Evolutionary conservation across 2,888 invertebrate genomes (phyloP), one percentile per base, ranked within the genome.

Genomic region (Leucophenga maculata): DNA sequence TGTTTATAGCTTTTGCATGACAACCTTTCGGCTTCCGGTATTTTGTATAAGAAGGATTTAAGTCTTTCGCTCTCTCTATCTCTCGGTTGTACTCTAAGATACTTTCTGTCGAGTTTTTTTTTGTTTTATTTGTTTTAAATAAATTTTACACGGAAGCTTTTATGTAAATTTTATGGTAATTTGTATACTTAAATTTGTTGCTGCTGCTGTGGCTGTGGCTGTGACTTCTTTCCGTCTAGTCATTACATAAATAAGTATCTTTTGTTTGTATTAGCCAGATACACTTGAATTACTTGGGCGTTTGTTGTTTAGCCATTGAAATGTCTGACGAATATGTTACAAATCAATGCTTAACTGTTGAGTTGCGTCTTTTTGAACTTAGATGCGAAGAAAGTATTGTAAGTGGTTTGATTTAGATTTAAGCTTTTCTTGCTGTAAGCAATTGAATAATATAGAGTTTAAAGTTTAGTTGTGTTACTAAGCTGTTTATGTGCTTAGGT

Each of bases 81-180:
- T 39, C 44, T 31, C 31, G 22, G 11, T 26, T 22, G 16, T 59
- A 8, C 18, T 50, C 8, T 50, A 18, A 20, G 39, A 18, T 64
- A 32, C 32, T 78, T 74, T 68, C 69, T 48, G 73, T 16, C 26
- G 46, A n/a, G 26, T 26, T 64, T 73, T 68, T 64, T 73, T 68
- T 65, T 48, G 26, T 81, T 75, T 75, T 79, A 78, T 80, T 78
- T 78, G 69, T 80, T 83, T 78, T 83, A 81, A 81, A 83, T 81
- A 82, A 83, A 80, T 83, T 80, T 74, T 76, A 80, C 76, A 81
- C 76, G 77, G 74, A 77, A 77, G 77, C 76, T 76, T 77, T 81
- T 79, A 83, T 82, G 83, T 78, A 79, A 76, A 82, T 82, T 77
- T 75, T 82, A 83, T 83, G 83, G 77, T 82, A 81, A 81, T 82